Conservation (phyloP, 2,797 vertebrate species). For the Psittacula derbiana region DNA sequence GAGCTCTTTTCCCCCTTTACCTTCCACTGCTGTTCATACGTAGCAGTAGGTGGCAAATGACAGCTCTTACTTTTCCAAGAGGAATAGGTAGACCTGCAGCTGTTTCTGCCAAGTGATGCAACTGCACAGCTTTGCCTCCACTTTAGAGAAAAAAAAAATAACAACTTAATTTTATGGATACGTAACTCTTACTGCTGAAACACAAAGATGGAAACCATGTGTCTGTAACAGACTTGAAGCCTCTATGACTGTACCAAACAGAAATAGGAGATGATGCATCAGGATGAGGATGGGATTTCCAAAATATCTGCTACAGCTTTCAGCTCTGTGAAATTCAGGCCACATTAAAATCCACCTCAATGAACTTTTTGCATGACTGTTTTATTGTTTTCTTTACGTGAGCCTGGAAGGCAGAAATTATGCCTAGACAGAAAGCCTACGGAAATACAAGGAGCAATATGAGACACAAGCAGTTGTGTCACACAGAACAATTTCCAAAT, state of each 20-base stretch:
- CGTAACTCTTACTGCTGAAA: not conserved
- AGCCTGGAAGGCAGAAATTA: not conserved
- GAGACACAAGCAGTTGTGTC: not conserved
- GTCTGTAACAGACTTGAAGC: not conserved
- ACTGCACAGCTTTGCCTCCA: not conserved
- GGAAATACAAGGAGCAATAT: rapidly evolving
- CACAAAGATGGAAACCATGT: not conserved
- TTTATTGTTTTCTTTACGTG: rapidly evolving
- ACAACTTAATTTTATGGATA: not conserved
- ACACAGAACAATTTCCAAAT: not conserved
- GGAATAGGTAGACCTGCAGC: not conserved
- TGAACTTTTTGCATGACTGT: not conserved
- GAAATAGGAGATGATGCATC: not conserved
- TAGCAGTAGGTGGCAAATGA: not conserved
- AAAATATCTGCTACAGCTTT: not conserved
- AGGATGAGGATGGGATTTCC: not conserved
- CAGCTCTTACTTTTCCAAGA: not conserved
- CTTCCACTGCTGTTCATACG: not conserved
- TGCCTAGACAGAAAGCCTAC: not conserved
- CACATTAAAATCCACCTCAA: not conserved
- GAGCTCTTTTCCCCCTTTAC: not conserved
- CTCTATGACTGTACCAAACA: not conserved
- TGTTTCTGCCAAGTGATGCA: not conserved
- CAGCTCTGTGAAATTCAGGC: not conserved
- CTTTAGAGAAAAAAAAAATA: not conserved